A percentile compares a stretch with the other conserved stretches of the same genome.
These are phyloP conservation scores for Salvelinus alpinus DNA, from an alignment of 2,113 vertebrate species.

Conservation along the genomic window DNA sequence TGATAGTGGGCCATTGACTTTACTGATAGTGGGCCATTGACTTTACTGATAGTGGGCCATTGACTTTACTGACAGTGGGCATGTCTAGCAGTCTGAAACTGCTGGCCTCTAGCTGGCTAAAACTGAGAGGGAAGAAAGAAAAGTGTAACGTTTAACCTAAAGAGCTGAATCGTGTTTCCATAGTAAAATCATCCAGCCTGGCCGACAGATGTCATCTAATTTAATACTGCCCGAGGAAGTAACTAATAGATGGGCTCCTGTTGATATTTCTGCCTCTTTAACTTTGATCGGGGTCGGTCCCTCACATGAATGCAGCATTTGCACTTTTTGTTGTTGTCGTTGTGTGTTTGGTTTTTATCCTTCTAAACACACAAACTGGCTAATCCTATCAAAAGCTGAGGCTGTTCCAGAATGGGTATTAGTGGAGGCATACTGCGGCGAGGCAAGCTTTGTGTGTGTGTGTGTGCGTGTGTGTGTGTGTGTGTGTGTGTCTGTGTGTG, in stretches of 20 bases:
- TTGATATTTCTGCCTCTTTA: slow-evolving; percentile 57
- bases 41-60: too few relatives aligned
- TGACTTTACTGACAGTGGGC: too few relatives aligned
- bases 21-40: too few relatives aligned
- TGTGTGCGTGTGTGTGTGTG: neutral
- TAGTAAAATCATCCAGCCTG: slow-evolving; percentile 40
- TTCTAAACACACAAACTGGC: slow-evolving; percentile 58
- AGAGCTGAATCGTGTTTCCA: slow-evolving; percentile 52
- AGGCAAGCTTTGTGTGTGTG: neutral
- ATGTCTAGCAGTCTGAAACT: too few relatives aligned
- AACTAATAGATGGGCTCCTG: slow-evolving; percentile 23
- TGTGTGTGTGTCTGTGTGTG: slow-evolving; percentile 22
- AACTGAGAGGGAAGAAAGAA: slow-evolving; percentile 35
- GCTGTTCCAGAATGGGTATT: slow-evolving; percentile 60
- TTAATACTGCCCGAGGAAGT: neutral
- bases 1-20: too few relatives aligned
- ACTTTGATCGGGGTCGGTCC: slow-evolving; percentile 36
- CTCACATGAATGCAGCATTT: slow-evolving; percentile 53
- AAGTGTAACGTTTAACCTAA: slow-evolving; percentile 44
- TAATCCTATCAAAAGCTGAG: slow-evolving; percentile 64
- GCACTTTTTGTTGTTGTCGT: slow-evolving; percentile 47
- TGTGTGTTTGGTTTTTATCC: slow-evolving; percentile 46
- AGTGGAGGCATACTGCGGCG: slow-evolving; percentile 35
- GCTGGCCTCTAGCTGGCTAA: neutral
- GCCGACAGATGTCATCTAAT: slow-evolving; percentile 26